Percentiles rank a stretch among this genome's conserved stretches.
Evolutionary conservation across 2,797 vertebrate species (phyloP).

Genomic region (Yasuhikotakia modesta): DNA sequence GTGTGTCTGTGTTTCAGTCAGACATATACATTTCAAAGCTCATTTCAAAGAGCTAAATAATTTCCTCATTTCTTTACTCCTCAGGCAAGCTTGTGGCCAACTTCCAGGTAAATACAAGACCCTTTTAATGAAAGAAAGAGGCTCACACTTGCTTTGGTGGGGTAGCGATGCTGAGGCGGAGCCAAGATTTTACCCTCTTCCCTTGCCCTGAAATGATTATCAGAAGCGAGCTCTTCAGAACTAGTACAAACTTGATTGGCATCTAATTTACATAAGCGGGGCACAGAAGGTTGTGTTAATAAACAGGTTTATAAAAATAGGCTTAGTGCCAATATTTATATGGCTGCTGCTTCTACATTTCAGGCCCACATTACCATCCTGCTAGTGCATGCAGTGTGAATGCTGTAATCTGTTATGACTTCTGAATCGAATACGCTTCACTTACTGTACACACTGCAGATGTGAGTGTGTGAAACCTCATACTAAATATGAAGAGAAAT

Average conservation of each 20-base stretch:
- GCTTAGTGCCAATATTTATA: not conserved
- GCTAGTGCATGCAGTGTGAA: not conserved
- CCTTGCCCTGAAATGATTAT: not conserved
- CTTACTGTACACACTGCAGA: not conserved
- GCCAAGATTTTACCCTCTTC: not conserved
- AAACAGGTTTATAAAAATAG: not conserved
- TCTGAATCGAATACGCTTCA: not conserved
- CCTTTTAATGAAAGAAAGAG: slow-evolving; percentile 38
- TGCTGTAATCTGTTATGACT: not conserved
- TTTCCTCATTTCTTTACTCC: slow-evolving; percentile 45
- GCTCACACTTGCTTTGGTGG: not conserved
- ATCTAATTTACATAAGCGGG: not conserved
- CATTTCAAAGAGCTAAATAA: slow-evolving; percentile 43
- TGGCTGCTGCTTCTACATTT: not conserved
- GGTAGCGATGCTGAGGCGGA: slow-evolving; percentile 16
- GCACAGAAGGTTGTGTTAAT: not conserved
- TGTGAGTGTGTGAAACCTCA: not conserved
- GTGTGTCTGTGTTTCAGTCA: not conserved
- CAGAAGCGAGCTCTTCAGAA: not conserved
- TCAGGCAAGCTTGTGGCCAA: slow-evolving; percentile 41
- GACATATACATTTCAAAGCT: slow-evolving; percentile 14
- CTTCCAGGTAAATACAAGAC: slow-evolving; percentile 52
- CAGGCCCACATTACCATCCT: not conserved
- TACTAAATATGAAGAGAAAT: not conserved
- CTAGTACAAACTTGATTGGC: not conserved